These are phyloP conservation scores for Meandrusa payeni DNA, from an alignment of 2,888 invertebrate genomes.

Conservation along the genomic window DNA sequence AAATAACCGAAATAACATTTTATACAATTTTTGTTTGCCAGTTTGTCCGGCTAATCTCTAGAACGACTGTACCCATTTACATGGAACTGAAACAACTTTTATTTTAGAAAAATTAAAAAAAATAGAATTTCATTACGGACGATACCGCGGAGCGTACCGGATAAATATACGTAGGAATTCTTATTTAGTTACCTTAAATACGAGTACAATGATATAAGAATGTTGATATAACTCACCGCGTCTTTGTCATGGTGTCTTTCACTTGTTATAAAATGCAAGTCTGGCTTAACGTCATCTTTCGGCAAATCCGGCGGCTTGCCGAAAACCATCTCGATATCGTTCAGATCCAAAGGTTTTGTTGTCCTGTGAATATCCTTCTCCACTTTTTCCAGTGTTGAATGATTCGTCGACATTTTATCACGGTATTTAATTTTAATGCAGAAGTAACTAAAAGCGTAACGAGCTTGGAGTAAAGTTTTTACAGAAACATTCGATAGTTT, in stretches of 20 bases:
- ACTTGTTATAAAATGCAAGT: slow-evolving; percentile 39
- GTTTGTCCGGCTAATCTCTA: no score
- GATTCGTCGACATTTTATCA: slow-evolving; percentile 24
- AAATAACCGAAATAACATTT: no score
- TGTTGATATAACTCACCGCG: slow-evolving; percentile 28
- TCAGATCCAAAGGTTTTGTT: slow-evolving; percentile 38
- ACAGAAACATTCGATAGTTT: not conserved
- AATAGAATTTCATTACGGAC: no score
- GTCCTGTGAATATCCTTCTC: slow-evolving; percentile 32
- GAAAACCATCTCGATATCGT: slow-evolving; percentile 57
- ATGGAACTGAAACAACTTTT: no score
- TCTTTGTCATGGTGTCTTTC: slow-evolving; percentile 36
- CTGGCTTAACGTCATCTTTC: slow-evolving; percentile 33
- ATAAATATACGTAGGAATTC: no score
- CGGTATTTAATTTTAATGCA: slow-evolving; percentile 8
- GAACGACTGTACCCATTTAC: no score
- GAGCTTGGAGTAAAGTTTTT: not conserved
- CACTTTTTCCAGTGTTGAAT: slow-evolving; percentile 14
- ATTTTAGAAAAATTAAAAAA: no score
- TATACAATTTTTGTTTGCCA: no score
- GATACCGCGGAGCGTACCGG: no score
- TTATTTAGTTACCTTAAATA: no score
- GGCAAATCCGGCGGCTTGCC: slow-evolving; percentile 46
- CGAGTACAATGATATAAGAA: no score
- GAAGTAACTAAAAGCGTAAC: not conserved